Evolutionary conservation across 2,113 vertebrate species (phyloP), one percentile per base, ranked within the genome.

Genomic region (Plectropomus leopardus): DNA sequence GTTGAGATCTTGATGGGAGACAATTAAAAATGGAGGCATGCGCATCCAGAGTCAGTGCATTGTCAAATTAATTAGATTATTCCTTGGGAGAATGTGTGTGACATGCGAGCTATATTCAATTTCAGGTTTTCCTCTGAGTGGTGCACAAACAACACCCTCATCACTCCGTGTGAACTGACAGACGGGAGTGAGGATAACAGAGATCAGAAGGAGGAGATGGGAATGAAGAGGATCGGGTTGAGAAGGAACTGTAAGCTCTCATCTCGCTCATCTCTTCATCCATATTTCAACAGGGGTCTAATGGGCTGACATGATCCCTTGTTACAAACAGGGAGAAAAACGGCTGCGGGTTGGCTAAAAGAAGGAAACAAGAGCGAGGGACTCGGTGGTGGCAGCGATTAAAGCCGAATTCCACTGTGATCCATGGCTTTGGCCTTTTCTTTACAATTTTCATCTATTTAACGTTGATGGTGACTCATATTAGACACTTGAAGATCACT

Each of bases 211-310:
- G 48, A 66, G 55, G 54, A 83, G 58, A 86, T 53, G 54, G 47
- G 76, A 63, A 84, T 81, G 76, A 86, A 75, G 86, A 75, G 74
- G 64, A 78, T 88, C 54, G 72, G 83, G 34, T 58, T 45, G 64
- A 80, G 77, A 68, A 57, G 53, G 80, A 86, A 64, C 60, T 65
- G 32, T 78, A 77, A 84, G 78, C 85, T 72, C 54, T 80, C 82
- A 51, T 83, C 80, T 59, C 78, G 86, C 86, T 92, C 85, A 88
- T 89, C 87, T 84, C 72, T 86, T 91, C 86, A 92, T 92, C 83
- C 90, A 92, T 92, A 84, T 92, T 92, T 92, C 88, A 92, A 75
- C 88, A 88, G 81, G 70, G 84, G 73, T 86, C 87, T 89, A 89
- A 91, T 89, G 81, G 89, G 84, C 84, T 78, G 84, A 89, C 78